Base-by-base conservation (phyloP, 2,797 vertebrate species). In the Telmatherina bonti region DNA sequence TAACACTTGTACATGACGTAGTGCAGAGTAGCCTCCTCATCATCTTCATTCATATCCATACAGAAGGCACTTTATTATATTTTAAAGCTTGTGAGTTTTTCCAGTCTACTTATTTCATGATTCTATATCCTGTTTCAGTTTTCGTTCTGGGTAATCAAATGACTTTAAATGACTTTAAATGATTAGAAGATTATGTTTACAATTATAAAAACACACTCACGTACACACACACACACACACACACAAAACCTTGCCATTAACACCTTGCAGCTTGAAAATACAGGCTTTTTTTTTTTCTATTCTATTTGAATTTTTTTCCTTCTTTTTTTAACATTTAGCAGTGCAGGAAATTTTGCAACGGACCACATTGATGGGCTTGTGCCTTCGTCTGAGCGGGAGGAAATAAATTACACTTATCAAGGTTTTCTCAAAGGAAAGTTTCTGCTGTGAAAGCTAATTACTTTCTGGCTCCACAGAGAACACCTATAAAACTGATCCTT, bases 391-490 rank as follows among this genome's bases (percentile, higher is more conserved):
- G 75, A 72, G 75, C 77, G 70, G 76, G 83, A 85, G 70, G 80
- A 89, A 85, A 89, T 67, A 84, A 74, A 92, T 90, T 80, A 82
- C 72, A 73, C 78, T 83, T 87, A 85, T 88, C 84, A 78, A 70
- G 70, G 62, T 74, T 83, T 77, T 80, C 73, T 88, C 83, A 62
- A 68, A 82, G 79, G 75, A 78, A 85, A 81, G 74, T 78, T 76
- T 72, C 62, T 80, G 70, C 70, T 16, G 2, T 76, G 86, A 83
- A 87, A 89, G 76, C 66, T 88, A 90, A 91, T 89, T 89, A 82
- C 64, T 75, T 63, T 76, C 33, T 38, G 55, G 55, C 74, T 81
- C 74, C 29, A 8, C 31, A 66, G 72, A 74, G 72, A 80, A 75
- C 16, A 67, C 65, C 67, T 33, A 60, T 74, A 78, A 85, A 83